Percentiles rank a stretch among this genome's conserved stretches.
Conservation (phyloP, 2,797 vertebrate genomes). For the Spheniscus humboldti region DNA sequence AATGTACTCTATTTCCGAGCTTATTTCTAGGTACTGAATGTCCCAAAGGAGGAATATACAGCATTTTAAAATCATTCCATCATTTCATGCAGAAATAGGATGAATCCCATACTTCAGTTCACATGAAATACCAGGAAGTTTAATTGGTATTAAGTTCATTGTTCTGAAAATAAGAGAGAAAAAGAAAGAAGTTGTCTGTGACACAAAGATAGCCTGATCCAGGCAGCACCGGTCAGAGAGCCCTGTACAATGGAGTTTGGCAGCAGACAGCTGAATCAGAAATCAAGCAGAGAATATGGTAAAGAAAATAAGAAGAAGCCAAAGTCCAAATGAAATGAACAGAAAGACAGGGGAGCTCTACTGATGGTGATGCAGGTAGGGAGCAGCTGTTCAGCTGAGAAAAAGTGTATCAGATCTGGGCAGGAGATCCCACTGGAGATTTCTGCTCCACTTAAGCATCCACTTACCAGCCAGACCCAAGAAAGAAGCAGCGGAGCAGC, state of each 20-base stretch:
- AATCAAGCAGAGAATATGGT: not conserved
- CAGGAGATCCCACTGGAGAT: not conserved
- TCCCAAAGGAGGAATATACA: not conserved
- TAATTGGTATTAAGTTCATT: not conserved
- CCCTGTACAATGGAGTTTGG: not conserved
- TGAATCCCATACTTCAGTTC: slow-evolving; percentile 19
- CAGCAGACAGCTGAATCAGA: not conserved
- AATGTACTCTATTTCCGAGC: not conserved
- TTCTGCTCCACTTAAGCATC: not conserved
- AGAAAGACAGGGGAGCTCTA: not conserved
- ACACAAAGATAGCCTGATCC: not conserved
- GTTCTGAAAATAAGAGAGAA: not conserved
- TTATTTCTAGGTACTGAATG: not conserved
- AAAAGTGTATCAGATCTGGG: not conserved
- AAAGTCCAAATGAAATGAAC: not conserved
- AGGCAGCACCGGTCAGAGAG: not conserved
- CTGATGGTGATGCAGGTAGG: not conserved
- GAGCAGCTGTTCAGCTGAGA: not conserved
- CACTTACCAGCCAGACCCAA: not conserved
- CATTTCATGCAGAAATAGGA: not conserved
- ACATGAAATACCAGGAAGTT: slow-evolving; percentile 1
- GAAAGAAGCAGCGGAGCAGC: not conserved
- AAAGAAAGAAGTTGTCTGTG: not conserved
- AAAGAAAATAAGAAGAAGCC: not conserved
- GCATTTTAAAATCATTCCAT: not conserved